Conservation (phyloP, 2,888 invertebrate genomes). For the Drosophila atripex region DNA sequence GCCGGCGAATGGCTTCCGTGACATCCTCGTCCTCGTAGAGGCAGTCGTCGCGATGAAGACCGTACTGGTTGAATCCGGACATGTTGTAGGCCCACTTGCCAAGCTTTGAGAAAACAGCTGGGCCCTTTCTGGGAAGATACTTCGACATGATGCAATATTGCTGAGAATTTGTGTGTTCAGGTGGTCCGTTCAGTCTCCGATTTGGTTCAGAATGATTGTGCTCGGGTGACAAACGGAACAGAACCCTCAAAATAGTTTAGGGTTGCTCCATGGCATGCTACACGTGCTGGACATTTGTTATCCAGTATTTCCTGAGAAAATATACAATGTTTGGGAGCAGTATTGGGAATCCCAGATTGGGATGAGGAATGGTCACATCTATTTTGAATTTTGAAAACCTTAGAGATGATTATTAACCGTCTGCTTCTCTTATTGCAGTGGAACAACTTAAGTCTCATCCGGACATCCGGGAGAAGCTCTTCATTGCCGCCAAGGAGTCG, state of each 20-base stretch:
- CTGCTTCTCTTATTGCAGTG: constrained; percentile 84
- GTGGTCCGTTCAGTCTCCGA: constrained; percentile 29
- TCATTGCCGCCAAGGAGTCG: constrained; percentile 87
- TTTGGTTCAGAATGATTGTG: constrained; percentile 43
- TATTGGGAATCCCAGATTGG: no score
- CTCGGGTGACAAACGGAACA: neutral
- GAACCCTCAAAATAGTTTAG: neutral
- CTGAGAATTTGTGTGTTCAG: constrained; percentile 30
- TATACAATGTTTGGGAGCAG: no score
- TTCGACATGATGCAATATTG: constrained; percentile 73
- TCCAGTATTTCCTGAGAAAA: no score
- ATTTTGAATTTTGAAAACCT: no score
- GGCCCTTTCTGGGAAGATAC: constrained; percentile 81
- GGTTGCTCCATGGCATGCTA: neutral
- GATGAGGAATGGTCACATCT: neutral
- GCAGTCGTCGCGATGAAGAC: constrained; percentile 91
- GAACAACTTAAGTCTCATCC: constrained; percentile 90
- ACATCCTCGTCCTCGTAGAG: constrained; percentile 90
- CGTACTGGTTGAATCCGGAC: constrained; percentile 91
- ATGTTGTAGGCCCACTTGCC: constrained; percentile 91
- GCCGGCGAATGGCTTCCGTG: constrained; percentile 90
- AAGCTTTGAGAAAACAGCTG: constrained; percentile 83
- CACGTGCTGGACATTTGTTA: neutral
- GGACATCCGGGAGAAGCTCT: constrained; percentile 88
- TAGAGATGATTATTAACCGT: neutral